A percentile compares a stretch with the other conserved stretches of the same genome.
These are phyloP conservation scores for Graphium colonna DNA, from an alignment of 2,888 invertebrate species.

Conservation along the genomic window DNA sequence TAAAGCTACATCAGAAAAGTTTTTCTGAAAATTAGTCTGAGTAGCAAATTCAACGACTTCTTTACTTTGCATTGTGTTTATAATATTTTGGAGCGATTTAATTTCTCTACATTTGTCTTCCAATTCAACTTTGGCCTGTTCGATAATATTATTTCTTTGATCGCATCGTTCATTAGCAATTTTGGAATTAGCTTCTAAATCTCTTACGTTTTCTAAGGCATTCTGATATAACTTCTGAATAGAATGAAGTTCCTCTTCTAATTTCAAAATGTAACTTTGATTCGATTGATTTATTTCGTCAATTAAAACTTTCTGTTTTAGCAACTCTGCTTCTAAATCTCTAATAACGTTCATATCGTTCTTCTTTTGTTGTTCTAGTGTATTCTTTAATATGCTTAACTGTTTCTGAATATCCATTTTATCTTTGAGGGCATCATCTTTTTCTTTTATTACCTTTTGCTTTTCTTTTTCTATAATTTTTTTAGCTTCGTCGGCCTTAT, in stretches of 20 bases:
- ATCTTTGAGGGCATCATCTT: slow-evolving; percentile 59
- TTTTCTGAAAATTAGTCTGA: slow-evolving; percentile 11
- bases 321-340: slow-evolving; percentile 55
- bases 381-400: slow-evolving; percentile 45
- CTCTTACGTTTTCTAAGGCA: slow-evolving; percentile 39
- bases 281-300: slow-evolving; percentile 53
- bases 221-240: slow-evolving; percentile 49
- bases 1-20: slow-evolving; percentile 21
- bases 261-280: slow-evolving; percentile 47
- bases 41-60: background rate
- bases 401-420: slow-evolving; percentile 49
- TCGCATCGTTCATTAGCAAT: slow-evolving; percentile 36
- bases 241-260: slow-evolving; percentile 50
- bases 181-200: slow-evolving; percentile 43
- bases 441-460: slow-evolving; percentile 59
- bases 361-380: slow-evolving; percentile 47
- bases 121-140: slow-evolving; percentile 38
- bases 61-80: slow-evolving; percentile 44
- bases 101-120: slow-evolving; percentile 47
- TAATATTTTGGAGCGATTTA: slow-evolving; percentile 36
- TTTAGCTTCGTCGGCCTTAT: slow-evolving; percentile 67
- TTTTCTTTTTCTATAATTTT: slow-evolving; percentile 63
- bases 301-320: slow-evolving; percentile 58
- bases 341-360: slow-evolving; percentile 48
- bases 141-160: slow-evolving; percentile 33